Evolutionary conservation across 2,888 invertebrate genomes (phyloP).

Genomic region (Phania funesta): DNA sequence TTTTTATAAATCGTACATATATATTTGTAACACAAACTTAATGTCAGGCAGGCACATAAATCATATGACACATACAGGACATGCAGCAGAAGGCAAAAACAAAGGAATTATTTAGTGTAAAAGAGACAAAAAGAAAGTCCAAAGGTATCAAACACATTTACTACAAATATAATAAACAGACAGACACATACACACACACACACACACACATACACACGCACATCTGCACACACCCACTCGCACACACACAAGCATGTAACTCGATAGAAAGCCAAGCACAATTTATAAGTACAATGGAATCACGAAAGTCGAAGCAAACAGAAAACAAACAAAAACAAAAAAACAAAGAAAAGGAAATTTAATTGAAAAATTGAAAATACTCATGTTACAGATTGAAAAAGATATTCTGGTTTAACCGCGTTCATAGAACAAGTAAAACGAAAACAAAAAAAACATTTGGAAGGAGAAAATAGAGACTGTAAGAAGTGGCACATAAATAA

Average conservation of each 20-base stretch:
- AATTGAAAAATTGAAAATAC: conserved; percentile 58
- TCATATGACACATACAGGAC: conserved; percentile 58
- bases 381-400: conserved; percentile 49
- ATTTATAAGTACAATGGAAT: conserved; percentile 21
- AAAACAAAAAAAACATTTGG: too few relatives aligned
- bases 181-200: neutral
- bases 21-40: conserved; percentile 17
- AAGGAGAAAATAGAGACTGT: too few relatives aligned
- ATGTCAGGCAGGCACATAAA: conserved; percentile 19
- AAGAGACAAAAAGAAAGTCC: conserved; percentile 4
- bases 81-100: neutral
- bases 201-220: neutral
- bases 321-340: neutral
- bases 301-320: neutral
- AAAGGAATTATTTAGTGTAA: neutral
- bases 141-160: neutral
- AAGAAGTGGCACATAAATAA: too few relatives aligned
- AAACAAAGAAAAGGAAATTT: conserved; percentile 23
- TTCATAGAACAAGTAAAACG: too few relatives aligned
- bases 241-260: too few relatives aligned
- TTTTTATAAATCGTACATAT: too few relatives aligned
- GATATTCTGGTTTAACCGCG: too few relatives aligned
- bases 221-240: neutral
- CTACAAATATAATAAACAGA: neutral
- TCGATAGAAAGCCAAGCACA: conserved; percentile 22